Conservation (phyloP, 2,797 vertebrate genomes). For the Myiothlypis coronata region DNA sequence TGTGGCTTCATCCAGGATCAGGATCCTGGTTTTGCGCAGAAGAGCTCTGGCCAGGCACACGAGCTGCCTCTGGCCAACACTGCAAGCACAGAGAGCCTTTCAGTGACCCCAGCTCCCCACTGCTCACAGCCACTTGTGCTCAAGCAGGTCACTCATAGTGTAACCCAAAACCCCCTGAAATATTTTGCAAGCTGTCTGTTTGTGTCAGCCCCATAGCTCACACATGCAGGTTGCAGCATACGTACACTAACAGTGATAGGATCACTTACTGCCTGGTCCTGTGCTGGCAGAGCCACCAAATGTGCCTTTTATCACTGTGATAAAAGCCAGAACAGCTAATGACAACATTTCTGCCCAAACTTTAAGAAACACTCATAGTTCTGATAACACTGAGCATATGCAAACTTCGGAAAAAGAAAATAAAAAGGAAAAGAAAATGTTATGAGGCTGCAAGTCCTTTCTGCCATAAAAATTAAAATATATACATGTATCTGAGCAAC, state of each 20-base stretch:
- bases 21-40: slow-evolving; percentile 89
- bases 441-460: not conserved
- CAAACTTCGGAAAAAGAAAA: not conserved
- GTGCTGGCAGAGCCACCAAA: not conserved
- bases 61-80: slow-evolving; percentile 94
- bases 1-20: slow-evolving; percentile 93
- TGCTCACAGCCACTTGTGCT: not conserved
- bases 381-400: not conserved
- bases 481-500: not conserved
- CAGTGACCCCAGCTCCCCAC: not conserved
- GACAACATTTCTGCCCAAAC: not conserved
- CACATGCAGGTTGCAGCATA: not conserved
- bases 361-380: not conserved
- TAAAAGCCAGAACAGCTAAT: not conserved
- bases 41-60: slow-evolving; percentile 93
- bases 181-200: not conserved
- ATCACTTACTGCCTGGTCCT: not conserved
- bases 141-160: rapidly evolving
- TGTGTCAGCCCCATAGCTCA: not conserved
- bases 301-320: not conserved
- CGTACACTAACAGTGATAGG: rapidly evolving
- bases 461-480: not conserved
- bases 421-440: not conserved
- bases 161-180: rapidly evolving
- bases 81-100: slow-evolving; percentile 46